phyloP scores from a whole-genome alignment of 2,113 vertebrate species.

The Psilopsiagon aurifrons region DNA sequence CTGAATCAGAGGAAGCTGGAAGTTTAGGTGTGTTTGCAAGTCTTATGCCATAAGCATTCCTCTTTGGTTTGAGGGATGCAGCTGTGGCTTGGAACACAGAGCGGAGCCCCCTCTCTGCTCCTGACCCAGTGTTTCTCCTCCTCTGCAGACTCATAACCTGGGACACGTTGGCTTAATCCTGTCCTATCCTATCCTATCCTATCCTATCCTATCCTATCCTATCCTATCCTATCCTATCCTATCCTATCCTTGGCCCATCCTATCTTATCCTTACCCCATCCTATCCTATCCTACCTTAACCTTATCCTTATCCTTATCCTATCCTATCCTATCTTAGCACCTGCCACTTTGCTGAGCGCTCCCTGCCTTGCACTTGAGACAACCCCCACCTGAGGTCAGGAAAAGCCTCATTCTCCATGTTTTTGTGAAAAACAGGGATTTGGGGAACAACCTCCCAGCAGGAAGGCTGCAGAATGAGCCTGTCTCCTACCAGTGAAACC shows the following conservation, averaged over 20 bases:
- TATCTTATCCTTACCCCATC: no score
- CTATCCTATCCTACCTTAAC: background rate
- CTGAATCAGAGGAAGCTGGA: background rate
- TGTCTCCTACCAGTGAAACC: background rate
- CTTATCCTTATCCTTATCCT: background rate
- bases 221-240: background rate
- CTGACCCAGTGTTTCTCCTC: background rate
- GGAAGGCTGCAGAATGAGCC: background rate
- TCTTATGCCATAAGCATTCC: fast-evolving
- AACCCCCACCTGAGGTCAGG: background rate
- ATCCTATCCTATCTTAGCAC: fast-evolving
- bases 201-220: background rate
- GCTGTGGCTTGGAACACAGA: background rate
- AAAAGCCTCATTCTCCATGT: background rate
- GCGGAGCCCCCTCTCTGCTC: fast-evolving
- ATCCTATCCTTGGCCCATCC: no score
- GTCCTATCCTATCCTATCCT: background rate
- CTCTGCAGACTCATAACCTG: background rate
- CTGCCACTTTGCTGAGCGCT: fast-evolving
- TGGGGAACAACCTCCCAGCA: constrained; percentile 11
- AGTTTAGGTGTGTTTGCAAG: constrained; percentile 16
- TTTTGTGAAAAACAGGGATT: constrained; percentile 43
- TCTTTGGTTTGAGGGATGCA: background rate
- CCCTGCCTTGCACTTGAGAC: background rate
- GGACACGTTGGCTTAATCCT: background rate